Percentiles rank a stretch among this genome's conserved stretches.
Evolutionary conservation across 1,140 invertebrate species (phyloP).

Genomic region (Drusus annulatus): DNA sequence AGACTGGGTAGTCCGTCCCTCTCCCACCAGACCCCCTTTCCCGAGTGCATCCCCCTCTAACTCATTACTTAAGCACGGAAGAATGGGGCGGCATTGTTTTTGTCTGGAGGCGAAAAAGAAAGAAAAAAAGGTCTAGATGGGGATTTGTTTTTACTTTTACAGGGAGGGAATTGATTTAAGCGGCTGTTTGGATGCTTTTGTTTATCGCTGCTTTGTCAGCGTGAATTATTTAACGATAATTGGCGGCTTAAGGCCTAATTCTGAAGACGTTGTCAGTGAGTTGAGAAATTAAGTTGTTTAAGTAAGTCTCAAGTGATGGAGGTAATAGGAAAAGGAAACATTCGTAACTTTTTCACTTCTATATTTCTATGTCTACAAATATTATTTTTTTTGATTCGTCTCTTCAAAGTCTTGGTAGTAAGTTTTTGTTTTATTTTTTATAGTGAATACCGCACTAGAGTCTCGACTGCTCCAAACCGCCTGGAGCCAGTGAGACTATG

Average conservation of each 20-base stretch:
- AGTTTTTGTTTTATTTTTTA: too few species aligned
- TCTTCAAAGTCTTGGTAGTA: too few species aligned
- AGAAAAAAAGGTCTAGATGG: background rate
- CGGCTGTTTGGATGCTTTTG: conserved; percentile 8
- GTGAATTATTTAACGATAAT: background rate
- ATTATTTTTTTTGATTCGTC: too few species aligned
- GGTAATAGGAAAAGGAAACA: too few species aligned
- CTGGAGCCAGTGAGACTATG: too few species aligned
- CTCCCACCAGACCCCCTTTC: background rate
- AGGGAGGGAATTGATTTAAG: conserved; percentile 28
- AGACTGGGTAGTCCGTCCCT: conserved; percentile 38
- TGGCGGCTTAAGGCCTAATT: background rate
- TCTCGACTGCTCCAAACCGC: too few species aligned
- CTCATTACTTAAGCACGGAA: conserved; percentile 44
- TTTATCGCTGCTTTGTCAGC: background rate
- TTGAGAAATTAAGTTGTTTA: too few species aligned
- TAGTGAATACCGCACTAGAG: too few species aligned
- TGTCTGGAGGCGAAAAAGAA: conserved; percentile 48
- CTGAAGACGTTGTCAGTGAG: background rate
- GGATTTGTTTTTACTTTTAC: conserved; percentile 49
- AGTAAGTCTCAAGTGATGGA: too few species aligned
- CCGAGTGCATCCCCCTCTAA: conserved; percentile 25
- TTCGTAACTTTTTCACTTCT: too few species aligned
- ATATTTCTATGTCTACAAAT: too few species aligned
- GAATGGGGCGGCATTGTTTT: conserved; percentile 53